Percentiles rank a stretch among this genome's conserved stretches.
phyloP scores from a whole-genome alignment of 1,140 invertebrate species.

The Anthonomus grandis region DNA sequence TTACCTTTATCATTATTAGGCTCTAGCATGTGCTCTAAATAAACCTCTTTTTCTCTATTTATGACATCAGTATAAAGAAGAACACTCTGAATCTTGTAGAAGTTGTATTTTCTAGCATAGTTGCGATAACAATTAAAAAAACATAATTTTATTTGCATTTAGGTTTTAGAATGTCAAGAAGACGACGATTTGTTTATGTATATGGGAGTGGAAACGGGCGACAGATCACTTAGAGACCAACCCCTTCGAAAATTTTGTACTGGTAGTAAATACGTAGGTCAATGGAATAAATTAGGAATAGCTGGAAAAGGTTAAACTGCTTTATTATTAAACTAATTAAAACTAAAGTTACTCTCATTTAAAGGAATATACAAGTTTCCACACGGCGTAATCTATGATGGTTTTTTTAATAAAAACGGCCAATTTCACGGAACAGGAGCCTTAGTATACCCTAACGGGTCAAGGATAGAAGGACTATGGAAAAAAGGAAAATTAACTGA shows the following conservation, averaged over 20 bases:
- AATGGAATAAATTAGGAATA: constrained; percentile 55
- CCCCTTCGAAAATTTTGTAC: constrained; percentile 46
- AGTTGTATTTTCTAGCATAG: too few species aligned
- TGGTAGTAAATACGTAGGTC: constrained; percentile 54
- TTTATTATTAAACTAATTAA: too few species aligned
- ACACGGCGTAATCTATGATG: constrained; percentile 52
- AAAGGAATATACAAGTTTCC: constrained; percentile 25
- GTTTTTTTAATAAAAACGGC: constrained; percentile 52
- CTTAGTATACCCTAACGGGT: constrained; percentile 51
- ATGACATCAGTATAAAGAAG: too few species aligned
- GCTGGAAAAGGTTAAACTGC: constrained; percentile 51
- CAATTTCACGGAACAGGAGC: constrained; percentile 56
- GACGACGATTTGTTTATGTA: constrained; percentile 7
- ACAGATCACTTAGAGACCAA: neutral
- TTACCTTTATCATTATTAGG: too few species aligned
- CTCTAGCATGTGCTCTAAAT: too few species aligned
- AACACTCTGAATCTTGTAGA: too few species aligned
- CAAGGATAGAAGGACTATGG: constrained; percentile 51
- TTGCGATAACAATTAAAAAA: too few species aligned
- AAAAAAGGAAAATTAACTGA: constrained; percentile 45
- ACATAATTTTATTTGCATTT: too few species aligned
- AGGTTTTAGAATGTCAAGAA: constrained; percentile 2
- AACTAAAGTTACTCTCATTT: too few species aligned
- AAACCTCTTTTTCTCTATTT: too few species aligned
- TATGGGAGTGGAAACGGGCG: neutral